Percentiles rank a stretch among this genome's conserved stretches.
phyloP scores from a whole-genome alignment of 1,140 invertebrate genomes.

The Caenorhabditis briggsae region DNA sequence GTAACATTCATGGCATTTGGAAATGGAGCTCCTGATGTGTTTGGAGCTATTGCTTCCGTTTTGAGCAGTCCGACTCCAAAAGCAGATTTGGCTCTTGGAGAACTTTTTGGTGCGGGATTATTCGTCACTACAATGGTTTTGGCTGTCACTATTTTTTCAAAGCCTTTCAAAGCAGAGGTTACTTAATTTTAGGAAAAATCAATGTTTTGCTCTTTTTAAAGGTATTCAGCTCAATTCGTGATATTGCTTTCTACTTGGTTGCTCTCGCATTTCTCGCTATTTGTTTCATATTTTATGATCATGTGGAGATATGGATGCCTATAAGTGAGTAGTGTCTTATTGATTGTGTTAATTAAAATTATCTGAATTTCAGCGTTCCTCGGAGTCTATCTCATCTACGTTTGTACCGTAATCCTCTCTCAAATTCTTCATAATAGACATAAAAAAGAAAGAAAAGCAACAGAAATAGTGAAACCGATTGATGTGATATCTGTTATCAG shows the following conservation, averaged over 20 bases:
- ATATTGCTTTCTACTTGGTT: conserved; percentile 83
- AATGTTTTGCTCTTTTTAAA: neutral
- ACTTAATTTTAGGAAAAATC: neutral
- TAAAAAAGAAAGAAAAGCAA: conserved; percentile 29
- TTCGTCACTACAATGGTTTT: conserved; percentile 84
- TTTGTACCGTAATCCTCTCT: conserved; percentile 81
- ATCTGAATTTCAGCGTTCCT: conserved; percentile 79
- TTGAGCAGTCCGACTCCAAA: conserved; percentile 79
- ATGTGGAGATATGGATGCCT: conserved; percentile 79
- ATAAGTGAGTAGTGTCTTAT: conserved; percentile 74
- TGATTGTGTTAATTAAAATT: neutral
- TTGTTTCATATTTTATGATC: conserved; percentile 79
- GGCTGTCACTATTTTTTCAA: conserved; percentile 81
- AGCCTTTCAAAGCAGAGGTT: conserved; percentile 81
- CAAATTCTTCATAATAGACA: conserved; percentile 49
- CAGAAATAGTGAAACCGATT: neutral
- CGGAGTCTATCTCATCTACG: conserved; percentile 81
- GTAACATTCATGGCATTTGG: conserved; percentile 86
- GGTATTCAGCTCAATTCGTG: conserved; percentile 79
- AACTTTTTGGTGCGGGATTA: conserved; percentile 82
- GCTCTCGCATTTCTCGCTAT: conserved; percentile 80
- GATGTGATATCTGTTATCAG: neutral
- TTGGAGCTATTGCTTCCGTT: conserved; percentile 82
- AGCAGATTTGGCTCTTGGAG: conserved; percentile 81
- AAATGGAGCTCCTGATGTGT: conserved; percentile 86